Evolutionary conservation across 2,113 vertebrate species (phyloP), one percentile per base, ranked within the genome.

Genomic region (Muntiacus reevesi): DNA sequence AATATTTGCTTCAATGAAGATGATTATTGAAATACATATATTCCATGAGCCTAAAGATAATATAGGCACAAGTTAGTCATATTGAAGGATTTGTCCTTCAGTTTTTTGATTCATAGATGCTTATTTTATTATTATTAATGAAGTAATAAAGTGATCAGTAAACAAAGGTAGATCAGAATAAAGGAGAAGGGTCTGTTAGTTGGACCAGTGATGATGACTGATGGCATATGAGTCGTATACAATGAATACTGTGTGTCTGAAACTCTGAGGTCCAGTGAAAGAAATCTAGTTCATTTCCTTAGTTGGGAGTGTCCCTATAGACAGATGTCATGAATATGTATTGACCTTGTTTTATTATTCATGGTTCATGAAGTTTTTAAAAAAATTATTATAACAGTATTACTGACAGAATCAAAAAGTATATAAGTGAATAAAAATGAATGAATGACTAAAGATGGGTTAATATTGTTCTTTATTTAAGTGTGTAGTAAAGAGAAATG

Each of bases 171-270:
- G 25, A 45, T 19, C 23, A 76, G 45, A 15, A n/a, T 71, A 47
- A 55, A 62, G 64, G 36, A 50, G 14, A 88, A 59, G 17, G 10
- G 52, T 23, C 45, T 30, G 3, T 7, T 4, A 9, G 6, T 25
- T 33, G 89, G 43, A 36, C 62, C 62, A 2, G 0, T 33, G 81
- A 47, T 59, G 13, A 36, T 7, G 7, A 25, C 14, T 19, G 19
- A 40, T 60, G 36, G 23, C 9, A 0, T 43, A 9, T 12, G 54
- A 28, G 16, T 54, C 33, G 1, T 2, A 9, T 16, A 23, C 3
- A 1, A 9, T 94, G 55, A 83, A 21, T 45, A 11, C n/a, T 52
- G 7, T 1, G 17, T 88, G 91, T 59, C 47, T 67, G 40, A 12
- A 71, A 30, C 79, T 88, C 62, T 91, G 89, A 55, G 67, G 88